phyloP scores from a whole-genome alignment of 2,888 invertebrate species.

The Scaptomyza caliginosa region DNA sequence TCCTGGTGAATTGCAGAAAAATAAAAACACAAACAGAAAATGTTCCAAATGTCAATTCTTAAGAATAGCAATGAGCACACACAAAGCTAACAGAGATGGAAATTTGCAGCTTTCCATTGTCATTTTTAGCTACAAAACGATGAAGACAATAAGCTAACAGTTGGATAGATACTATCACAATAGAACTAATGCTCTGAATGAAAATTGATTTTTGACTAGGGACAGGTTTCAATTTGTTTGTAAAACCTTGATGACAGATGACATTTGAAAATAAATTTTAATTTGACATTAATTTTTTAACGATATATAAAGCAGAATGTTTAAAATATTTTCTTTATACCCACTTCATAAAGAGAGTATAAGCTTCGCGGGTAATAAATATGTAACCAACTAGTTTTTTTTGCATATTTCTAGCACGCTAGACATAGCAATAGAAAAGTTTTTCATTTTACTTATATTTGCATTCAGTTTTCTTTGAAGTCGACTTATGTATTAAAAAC shows the following conservation, averaged over 20 bases:
- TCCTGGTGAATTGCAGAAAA: slow-evolving; percentile 16
- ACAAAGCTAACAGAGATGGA: slow-evolving; percentile 9
- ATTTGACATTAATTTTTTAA: not conserved
- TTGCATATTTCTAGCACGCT: not conserved
- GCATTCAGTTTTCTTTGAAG: slow-evolving; percentile 8
- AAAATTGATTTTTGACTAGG: slow-evolving; percentile 2
- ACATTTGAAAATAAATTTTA: not conserved
- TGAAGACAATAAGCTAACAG: not conserved
- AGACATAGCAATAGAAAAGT: slow-evolving; percentile 20
- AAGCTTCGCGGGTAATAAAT: not conserved
- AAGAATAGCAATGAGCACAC: slow-evolving; percentile 4
- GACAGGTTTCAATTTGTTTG: not conserved
- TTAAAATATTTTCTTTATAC: too few relatives aligned
- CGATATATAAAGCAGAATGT: too few relatives aligned
- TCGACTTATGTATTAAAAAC: slow-evolving; percentile 63
- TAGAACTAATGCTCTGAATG: slow-evolving; percentile 6
- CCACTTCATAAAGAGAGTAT: too few relatives aligned
- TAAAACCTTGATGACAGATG: not conserved
- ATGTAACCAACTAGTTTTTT: not conserved
- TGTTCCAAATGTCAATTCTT: slow-evolving; percentile 24
- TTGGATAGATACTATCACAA: not conserved
- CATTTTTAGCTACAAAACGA: not conserved
- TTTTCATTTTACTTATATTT: slow-evolving; percentile 23
- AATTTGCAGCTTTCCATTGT: not conserved
- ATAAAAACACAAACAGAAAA: slow-evolving; percentile 14